Conservation (phyloP, 2,888 invertebrate genomes). For the Eristalis pertinax region DNA sequence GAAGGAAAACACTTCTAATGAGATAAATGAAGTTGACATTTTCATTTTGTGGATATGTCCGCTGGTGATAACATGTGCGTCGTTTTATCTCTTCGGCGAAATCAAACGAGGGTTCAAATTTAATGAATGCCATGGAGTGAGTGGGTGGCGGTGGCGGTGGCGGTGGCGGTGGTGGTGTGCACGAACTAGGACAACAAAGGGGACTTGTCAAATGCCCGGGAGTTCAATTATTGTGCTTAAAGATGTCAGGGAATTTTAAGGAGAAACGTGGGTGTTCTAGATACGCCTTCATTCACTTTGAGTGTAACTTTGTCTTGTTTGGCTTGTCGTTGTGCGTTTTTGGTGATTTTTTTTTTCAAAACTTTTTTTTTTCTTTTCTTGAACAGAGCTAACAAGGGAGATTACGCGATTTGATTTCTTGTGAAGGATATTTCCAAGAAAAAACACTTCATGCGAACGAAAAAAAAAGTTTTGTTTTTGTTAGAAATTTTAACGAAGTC, state of each 20-base stretch:
- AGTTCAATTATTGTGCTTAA: background rate
- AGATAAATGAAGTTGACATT: slow-evolving; percentile 57
- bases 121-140: slow-evolving; percentile 19
- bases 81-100: slow-evolving; percentile 43
- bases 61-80: slow-evolving; percentile 37
- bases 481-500: background rate
- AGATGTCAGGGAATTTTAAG: background rate
- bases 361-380: background rate
- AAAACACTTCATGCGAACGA: background rate
- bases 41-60: slow-evolving; percentile 45
- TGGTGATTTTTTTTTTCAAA: background rate
- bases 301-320: background rate
- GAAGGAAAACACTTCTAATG: background rate
- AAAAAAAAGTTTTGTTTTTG: background rate
- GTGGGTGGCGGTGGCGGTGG: background rate
- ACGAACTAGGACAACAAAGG: background rate
- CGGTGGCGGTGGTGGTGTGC: background rate
- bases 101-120: slow-evolving; percentile 54
- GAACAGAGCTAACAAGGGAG: background rate
- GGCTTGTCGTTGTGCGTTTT: background rate
- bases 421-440: background rate
- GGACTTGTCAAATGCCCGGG: background rate
- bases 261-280: background rate
- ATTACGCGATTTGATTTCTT: background rate
- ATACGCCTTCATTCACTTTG: background rate